Evolutionary conservation across 1,140 invertebrate genomes (phyloP).

Genomic region (Tetranychus cinnabarinus): DNA sequence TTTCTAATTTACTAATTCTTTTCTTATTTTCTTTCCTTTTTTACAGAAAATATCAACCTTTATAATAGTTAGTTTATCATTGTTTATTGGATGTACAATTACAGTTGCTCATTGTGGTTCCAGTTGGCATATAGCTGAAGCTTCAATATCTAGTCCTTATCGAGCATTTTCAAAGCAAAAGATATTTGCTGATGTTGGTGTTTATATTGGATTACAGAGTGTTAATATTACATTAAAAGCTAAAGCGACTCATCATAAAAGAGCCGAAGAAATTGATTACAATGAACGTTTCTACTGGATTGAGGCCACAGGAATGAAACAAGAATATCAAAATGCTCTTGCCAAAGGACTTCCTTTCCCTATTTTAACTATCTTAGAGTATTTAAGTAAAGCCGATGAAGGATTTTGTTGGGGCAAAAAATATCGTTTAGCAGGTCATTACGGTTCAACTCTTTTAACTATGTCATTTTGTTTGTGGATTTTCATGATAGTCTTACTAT

Average conservation of each 20-base stretch:
- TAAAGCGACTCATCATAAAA: conserved; percentile 26
- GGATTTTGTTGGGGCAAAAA: conserved; percentile 86
- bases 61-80: conserved; percentile 11
- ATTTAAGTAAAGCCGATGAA: conserved; percentile 80
- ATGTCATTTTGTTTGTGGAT: conserved; percentile 66
- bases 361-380: conserved; percentile 82
- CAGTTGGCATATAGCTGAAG: conserved; percentile 71
- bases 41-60: background rate
- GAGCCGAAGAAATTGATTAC: conserved; percentile 59
- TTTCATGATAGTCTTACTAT: conserved; percentile 67
- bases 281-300: conserved; percentile 86
- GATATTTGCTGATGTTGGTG: conserved; percentile 59
- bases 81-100: conserved; percentile 12
- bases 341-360: conserved; percentile 74
- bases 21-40: background rate
- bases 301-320: conserved; percentile 31
- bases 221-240: conserved; percentile 84
- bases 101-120: conserved; percentile 73
- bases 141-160: conserved; percentile 61
- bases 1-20: background rate
- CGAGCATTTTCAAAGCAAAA: conserved; percentile 72
- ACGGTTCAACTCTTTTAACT: conserved; percentile 68
- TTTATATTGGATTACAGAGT: conserved; percentile 74
- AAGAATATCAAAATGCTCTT: conserved; percentile 55
- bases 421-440: conserved; percentile 82